Base-by-base conservation (phyloP, 2,888 invertebrate genomes). In the Sisyra terminalis region DNA sequence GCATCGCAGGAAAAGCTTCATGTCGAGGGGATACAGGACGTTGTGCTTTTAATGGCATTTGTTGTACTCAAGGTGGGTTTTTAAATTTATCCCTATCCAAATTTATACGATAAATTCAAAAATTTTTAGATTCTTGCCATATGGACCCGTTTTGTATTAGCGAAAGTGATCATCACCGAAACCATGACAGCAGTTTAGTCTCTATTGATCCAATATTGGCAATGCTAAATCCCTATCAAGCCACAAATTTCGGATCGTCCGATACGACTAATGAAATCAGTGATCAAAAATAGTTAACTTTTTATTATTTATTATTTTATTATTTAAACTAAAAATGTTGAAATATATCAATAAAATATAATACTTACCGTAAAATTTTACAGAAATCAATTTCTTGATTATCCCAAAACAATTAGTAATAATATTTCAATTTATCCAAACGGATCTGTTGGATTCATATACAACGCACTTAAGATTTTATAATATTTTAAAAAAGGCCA, bases 31-130 rank as follows among this genome's bases (percentile, higher is more conserved):
- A 65, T 47, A 64, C 63, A 30, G 75, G 73, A 35, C 60, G 70
- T 50, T 77, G 77, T 55, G 74, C 73, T 9, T 61, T 69, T 3
- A 66, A 71, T 46, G 71, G 71, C 18, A 60, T 75, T 46, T 77
- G 76, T 52, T 76, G 76, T 53, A 69, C 66, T 44, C 69, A 72
- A 65, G 71, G 74, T 73, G 60, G 50, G 52, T 75, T 74, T 78
- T 77, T 51, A 60, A 70, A 44, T 55, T 67, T 1, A 77, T 77
- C 52, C 77, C n/a, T 18, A 29, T 6, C 29, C 10, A 9, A 8
- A 29, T 11, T 7, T 8, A 29, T 29, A 29, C 13, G 9, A 29
- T 29, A 40, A 40, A 77, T 7, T 73, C 73, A 10, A 2, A 68
- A 63, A 8, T 63, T 61, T 8, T 9, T 51, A 66, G 66, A 66